These are phyloP conservation scores for Myotis findleyi DNA, from an alignment of 2,797 vertebrate genomes.

Conservation along the genomic window DNA sequence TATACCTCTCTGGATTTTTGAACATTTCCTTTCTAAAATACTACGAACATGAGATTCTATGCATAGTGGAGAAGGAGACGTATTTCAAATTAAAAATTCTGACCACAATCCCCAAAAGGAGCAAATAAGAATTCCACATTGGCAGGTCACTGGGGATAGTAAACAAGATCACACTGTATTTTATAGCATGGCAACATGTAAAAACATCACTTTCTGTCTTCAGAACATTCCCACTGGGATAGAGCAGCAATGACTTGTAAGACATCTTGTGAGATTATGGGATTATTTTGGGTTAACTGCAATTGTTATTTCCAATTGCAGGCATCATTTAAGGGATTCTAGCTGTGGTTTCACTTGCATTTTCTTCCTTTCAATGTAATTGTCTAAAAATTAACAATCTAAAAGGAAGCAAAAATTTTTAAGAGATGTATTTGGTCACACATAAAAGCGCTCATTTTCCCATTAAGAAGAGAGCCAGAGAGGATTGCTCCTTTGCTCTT, in stretches of 20 bases:
- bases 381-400: constrained; percentile 53
- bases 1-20: background rate
- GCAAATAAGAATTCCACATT: constrained; percentile 24
- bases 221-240: background rate
- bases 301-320: constrained; percentile 29
- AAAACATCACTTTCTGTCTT: constrained; percentile 43
- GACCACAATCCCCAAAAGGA: constrained; percentile 40
- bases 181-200: constrained; percentile 24
- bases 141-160: background rate
- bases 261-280: constrained; percentile 11
- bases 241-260: background rate
- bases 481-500: constrained; percentile 43
- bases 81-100: constrained; percentile 51
- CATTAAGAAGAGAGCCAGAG: constrained; percentile 59
- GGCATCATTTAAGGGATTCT: background rate
- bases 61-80: background rate
- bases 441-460: constrained; percentile 61
- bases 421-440: constrained; percentile 60
- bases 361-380: constrained; percentile 58
- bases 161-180: constrained; percentile 32
- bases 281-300: constrained; percentile 22
- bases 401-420: constrained; percentile 61
- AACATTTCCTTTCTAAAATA: background rate
- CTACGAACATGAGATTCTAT: background rate
- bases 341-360: constrained; percentile 45